Percentiles rank a stretch among this genome's conserved stretches.
phyloP scores from a whole-genome alignment of 2,797 vertebrate genomes.

The Adrianichthys oophorus region DNA sequence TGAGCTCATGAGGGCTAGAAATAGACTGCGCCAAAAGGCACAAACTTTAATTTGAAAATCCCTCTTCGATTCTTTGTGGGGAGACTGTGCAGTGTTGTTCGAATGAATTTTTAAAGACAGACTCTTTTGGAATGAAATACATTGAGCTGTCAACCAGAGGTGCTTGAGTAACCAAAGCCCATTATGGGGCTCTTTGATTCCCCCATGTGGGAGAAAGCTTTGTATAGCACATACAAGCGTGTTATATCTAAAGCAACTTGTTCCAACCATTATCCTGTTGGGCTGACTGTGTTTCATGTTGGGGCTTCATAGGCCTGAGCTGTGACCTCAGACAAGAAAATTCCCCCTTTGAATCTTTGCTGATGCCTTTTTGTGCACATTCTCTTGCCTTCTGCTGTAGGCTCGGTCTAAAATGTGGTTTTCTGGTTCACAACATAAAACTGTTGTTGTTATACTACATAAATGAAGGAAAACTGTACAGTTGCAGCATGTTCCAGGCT shows the following conservation, averaged over 20 bases:
- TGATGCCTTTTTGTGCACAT: neutral
- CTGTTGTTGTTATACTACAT: neutral
- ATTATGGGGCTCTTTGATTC: constrained; percentile 67
- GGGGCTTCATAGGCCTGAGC: neutral
- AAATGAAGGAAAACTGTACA: neutral
- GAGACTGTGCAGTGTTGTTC: constrained; percentile 37
- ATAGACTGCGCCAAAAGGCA: constrained; percentile 51
- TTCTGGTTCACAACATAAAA: neutral
- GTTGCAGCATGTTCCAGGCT: neutral
- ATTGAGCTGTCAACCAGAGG: constrained; percentile 54
- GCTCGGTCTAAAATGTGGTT: neutral
- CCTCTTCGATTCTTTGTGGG: constrained; percentile 54
- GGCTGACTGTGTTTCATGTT: constrained; percentile 18
- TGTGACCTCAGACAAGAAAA: neutral
- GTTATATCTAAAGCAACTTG: constrained; percentile 39
- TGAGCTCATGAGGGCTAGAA: constrained; percentile 34
- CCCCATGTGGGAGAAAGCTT: constrained; percentile 49
- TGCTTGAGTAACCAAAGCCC: constrained; percentile 53
- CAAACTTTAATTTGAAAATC: constrained; percentile 65
- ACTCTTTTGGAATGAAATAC: constrained; percentile 17
- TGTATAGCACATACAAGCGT: constrained; percentile 55
- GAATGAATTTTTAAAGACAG: constrained; percentile 57
- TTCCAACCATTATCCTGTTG: neutral
- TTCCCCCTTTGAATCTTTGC: constrained; percentile 1
- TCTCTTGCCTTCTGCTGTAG: neutral